These are phyloP conservation scores for Choreutis nemorana DNA, from an alignment of 2,888 invertebrate genomes.

Conservation along the genomic window DNA sequence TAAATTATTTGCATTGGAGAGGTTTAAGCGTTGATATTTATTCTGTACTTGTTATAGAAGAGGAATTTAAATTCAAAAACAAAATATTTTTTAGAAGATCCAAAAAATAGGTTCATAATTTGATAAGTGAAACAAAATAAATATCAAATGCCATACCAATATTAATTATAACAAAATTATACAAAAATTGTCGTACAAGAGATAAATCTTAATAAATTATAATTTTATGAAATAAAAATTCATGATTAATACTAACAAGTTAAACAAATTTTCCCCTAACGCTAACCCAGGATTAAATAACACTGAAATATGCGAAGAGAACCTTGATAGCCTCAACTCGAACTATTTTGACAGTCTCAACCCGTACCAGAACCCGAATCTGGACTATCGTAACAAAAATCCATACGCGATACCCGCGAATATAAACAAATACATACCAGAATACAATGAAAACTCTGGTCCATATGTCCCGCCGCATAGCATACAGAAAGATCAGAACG, in stretches of 20 bases:
- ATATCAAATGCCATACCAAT: no score
- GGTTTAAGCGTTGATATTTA: conserved; percentile 12
- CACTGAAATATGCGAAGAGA: conserved; percentile 35
- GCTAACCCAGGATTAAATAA: conserved; percentile 46
- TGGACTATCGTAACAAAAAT: conserved; percentile 51
- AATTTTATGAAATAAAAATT: not conserved
- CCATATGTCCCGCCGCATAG: conserved; percentile 57
- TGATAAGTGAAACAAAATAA: no score
- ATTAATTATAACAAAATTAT: no score
- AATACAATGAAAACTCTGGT: conserved; percentile 29
- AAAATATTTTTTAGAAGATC: no score
- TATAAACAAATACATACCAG: conserved; percentile 43
- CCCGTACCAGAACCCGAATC: conserved; percentile 29
- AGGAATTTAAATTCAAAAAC: no score
- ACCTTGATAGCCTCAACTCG: conserved; percentile 45
- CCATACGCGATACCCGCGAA: conserved; percentile 63
- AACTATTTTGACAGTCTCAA: conserved; percentile 57
- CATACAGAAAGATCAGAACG: conserved; percentile 18
- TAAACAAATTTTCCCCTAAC: conserved; percentile 22
- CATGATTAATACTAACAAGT: not conserved
- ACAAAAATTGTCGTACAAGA: no score
- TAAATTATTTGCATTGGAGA: conserved; percentile 12
- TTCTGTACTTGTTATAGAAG: no score
- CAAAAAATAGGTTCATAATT: no score
- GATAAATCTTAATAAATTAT: no score